Percentiles rank a stretch among this genome's conserved stretches.
Evolutionary conservation across 2,888 invertebrate genomes (phyloP).

Genomic region (Aphrophora alni): DNA sequence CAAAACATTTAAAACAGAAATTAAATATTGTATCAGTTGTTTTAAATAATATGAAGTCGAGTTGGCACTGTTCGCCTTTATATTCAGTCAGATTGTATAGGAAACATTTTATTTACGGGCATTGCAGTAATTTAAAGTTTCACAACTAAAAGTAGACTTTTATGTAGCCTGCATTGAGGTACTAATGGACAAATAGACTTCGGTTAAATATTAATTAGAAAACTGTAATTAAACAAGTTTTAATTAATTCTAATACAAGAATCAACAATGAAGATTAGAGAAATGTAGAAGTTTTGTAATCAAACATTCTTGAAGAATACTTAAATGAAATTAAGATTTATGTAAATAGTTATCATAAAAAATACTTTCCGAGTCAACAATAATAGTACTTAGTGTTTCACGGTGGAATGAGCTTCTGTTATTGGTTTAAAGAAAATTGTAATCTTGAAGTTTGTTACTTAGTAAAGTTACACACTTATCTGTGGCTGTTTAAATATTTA

Average conservation of each 20-base stretch:
- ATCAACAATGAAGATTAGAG: neutral
- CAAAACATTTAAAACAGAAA: too few relatives aligned
- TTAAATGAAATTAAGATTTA: constrained; percentile 5
- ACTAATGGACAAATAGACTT: neutral
- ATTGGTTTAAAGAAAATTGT: neutral
- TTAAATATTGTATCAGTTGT: too few relatives aligned
- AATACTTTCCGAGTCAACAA: neutral
- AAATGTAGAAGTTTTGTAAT: neutral
- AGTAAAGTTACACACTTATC: neutral
- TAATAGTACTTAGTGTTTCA: neutral
- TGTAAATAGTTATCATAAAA: neutral
- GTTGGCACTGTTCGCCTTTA: too few relatives aligned
- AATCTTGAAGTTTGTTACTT: neutral
- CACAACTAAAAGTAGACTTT: neutral
- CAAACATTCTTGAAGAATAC: neutral
- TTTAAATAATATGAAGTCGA: too few relatives aligned
- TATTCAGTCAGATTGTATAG: too few relatives aligned
- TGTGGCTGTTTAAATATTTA: neutral
- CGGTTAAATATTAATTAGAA: neutral
- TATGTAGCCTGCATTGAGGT: neutral
- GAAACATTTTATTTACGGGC: too few relatives aligned
- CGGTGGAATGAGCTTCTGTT: neutral
- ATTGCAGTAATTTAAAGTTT: neutral
- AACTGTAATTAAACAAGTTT: neutral
- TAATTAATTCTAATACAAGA: neutral